Percentiles rank a stretch among this genome's conserved stretches.
These are phyloP conservation scores for Esox niger DNA, from an alignment of 2,113 vertebrate species.

Conservation along the genomic window DNA sequence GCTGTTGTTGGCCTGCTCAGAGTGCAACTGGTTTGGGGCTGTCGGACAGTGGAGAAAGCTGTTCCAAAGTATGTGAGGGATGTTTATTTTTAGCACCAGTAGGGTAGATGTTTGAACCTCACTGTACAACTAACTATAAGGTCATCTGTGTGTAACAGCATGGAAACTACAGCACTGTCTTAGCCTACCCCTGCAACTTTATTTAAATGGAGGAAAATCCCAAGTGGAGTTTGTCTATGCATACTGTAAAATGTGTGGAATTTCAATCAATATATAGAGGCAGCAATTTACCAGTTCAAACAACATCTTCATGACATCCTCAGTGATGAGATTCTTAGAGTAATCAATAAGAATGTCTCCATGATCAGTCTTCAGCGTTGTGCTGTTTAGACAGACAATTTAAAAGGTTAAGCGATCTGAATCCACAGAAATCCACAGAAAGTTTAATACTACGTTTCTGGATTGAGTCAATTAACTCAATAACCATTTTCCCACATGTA, in stretches of 20 bases:
- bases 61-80: no score
- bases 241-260: no score
- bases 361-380: conserved; percentile 79
- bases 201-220: conserved; percentile 4
- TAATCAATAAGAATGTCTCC: conserved; percentile 91
- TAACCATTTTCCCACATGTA: no score
- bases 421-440: background rate
- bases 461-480: no score
- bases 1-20: no score
- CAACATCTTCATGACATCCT: conserved; percentile 87
- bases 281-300: conserved; percentile 80
- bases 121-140: background rate
- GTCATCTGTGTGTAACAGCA: background rate
- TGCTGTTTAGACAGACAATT: conserved; percentile 64
- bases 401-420: background rate
- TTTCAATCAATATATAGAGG: background rate
- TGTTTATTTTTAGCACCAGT: background rate
- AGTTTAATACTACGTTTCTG: no score
- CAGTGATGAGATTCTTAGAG: conserved; percentile 92
- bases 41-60: no score
- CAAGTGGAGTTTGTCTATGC: background rate
- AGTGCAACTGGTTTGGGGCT: no score
- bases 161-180: background rate
- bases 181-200: background rate
- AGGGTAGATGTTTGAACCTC: background rate